phyloP scores from a whole-genome alignment of 2,888 invertebrate species.

The Luperina testacea region DNA sequence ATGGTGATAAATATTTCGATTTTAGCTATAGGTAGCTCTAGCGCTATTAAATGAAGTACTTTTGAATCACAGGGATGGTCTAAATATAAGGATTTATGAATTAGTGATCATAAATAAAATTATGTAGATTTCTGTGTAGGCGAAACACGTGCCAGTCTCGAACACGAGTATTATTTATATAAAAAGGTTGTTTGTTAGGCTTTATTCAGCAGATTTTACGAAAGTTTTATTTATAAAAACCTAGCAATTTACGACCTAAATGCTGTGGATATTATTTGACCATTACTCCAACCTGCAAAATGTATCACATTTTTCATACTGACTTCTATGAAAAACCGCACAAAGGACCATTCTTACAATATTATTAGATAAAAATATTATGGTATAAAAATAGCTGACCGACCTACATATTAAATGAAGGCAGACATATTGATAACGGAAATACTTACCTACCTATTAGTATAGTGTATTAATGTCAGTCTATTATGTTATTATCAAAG shows the following conservation, averaged over 20 bases:
- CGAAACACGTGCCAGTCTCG: neutral
- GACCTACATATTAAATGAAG: slow-evolving; percentile 1
- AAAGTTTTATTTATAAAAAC: neutral
- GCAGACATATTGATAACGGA: slow-evolving; percentile 11
- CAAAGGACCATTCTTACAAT: neutral
- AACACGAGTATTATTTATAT: neutral
- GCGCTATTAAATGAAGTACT: neutral
- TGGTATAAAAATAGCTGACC: slow-evolving; percentile 21
- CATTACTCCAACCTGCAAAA: neutral
- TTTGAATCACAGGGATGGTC: neutral
- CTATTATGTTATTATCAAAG: slow-evolving; percentile 10
- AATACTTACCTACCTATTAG: slow-evolving; percentile 13
- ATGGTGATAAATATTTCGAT: neutral
- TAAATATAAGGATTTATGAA: neutral
- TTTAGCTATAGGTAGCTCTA: neutral
- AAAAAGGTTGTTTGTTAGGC: neutral
- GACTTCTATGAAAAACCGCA: slow-evolving; percentile 2
- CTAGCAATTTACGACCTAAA: neutral
- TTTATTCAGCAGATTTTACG: neutral
- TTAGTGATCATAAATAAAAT: neutral
- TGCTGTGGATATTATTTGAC: neutral
- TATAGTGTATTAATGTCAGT: neutral
- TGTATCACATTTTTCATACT: slow-evolving; percentile 2
- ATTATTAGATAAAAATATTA: neutral
- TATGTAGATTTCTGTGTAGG: neutral